A percentile compares a stretch with the other conserved stretches of the same genome.
Conservation (phyloP, 30 jellyfish, hydroid and myxozoan species). For the Turritopsis dohrnii region DNA sequence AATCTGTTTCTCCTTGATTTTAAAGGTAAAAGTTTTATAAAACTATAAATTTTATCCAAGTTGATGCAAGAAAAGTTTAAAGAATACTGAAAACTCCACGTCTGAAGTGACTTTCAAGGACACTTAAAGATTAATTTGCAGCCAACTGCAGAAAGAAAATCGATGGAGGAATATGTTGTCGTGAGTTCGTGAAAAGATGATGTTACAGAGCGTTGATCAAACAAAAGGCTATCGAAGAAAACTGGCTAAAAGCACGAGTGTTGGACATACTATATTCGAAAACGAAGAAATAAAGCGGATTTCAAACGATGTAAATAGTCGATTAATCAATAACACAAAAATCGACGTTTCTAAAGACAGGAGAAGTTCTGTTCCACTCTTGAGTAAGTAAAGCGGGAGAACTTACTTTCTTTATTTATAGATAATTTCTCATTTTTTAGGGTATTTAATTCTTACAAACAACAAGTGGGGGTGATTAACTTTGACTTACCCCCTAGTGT, state of each 20-base stretch:
- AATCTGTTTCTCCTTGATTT: neutral
- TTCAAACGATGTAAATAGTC: neutral
- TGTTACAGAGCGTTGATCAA: neutral
- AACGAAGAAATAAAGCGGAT: neutral
- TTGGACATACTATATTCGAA: neutral
- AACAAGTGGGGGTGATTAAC: neutral
- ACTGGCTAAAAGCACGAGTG: neutral
- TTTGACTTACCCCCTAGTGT: neutral
- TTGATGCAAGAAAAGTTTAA: neutral
- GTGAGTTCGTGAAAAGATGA: neutral
- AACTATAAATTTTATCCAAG: neutral
- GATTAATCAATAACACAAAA: neutral
- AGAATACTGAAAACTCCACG: neutral
- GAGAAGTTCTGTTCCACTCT: neutral
- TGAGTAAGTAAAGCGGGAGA: neutral
- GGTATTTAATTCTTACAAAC: neutral
- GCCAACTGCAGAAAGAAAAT: neutral
- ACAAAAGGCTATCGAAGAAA: neutral
- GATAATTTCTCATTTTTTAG: neutral
- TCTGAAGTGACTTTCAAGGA: neutral
- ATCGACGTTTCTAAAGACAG: neutral
- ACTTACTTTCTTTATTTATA: too few species aligned
- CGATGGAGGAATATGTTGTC: neutral
- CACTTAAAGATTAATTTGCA: neutral
- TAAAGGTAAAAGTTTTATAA: neutral